These are phyloP conservation scores for Centropristis striata DNA, from an alignment of 2,113 vertebrate species.

Conservation along the genomic window DNA sequence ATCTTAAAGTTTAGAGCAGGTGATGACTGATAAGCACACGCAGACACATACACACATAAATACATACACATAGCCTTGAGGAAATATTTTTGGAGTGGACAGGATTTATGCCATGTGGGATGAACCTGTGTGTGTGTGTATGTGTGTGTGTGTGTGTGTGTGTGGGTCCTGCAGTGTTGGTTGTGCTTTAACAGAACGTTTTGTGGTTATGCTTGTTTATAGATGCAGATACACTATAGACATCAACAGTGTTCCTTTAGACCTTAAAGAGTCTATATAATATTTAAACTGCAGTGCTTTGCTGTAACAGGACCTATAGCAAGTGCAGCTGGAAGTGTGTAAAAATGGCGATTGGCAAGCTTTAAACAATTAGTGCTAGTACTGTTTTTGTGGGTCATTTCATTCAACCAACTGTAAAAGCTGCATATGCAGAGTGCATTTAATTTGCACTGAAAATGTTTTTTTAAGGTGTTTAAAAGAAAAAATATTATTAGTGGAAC, in stretches of 20 bases:
- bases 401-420: too few relatives aligned
- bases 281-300: not conserved
- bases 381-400: too few relatives aligned
- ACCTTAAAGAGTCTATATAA: not conserved
- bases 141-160: conserved; percentile 17
- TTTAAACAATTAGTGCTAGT: too few relatives aligned
- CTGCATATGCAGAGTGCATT: too few relatives aligned
- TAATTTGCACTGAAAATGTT: too few relatives aligned
- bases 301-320: not conserved
- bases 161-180: conserved; percentile 4
- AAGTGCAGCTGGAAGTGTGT: too few relatives aligned
- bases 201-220: conserved; percentile 15
- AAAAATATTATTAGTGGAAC: too few relatives aligned
- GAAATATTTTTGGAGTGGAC: conserved; percentile 34
- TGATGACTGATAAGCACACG: conserved; percentile 76
- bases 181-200: not conserved
- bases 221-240: not conserved
- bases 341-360: not conserved
- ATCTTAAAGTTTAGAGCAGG: conserved; percentile 82
- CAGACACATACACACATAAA: conserved; percentile 1
- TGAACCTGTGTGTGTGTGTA: conserved; percentile 20
- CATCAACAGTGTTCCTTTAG: conserved; percentile 1
- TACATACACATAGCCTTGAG: not conserved
- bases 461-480: too few relatives aligned
- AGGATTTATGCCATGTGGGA: conserved; percentile 11